Conservation (phyloP, 1,140 invertebrate species). For the Leptinotarsa lineolata region DNA sequence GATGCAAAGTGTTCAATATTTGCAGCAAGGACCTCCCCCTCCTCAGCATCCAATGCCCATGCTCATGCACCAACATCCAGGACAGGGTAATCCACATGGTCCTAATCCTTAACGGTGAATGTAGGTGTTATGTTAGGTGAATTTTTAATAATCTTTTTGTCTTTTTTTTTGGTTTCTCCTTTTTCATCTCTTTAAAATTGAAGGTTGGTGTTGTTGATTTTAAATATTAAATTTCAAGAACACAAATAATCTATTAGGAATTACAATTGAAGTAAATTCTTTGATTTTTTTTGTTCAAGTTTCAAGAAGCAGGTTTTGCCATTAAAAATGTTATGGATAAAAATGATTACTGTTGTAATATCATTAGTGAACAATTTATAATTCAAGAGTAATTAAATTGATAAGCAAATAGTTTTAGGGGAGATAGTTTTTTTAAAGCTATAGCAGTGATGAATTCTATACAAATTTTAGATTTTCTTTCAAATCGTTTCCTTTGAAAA, state of each 20-base stretch:
- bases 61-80: conserved; percentile 38
- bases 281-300: not conserved
- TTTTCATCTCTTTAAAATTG: not conserved
- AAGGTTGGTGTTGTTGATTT: not conserved
- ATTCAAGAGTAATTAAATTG: too few relatives aligned
- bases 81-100: conserved; percentile 39
- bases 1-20: conserved; percentile 60
- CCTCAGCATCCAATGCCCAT: conserved; percentile 55
- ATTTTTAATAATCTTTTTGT: conserved; percentile 18
- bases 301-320: not conserved
- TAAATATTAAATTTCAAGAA: not conserved
- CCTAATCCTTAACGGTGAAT: conserved; percentile 40
- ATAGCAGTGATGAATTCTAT: too few relatives aligned
- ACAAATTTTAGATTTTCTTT: too few relatives aligned
- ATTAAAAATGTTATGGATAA: too few relatives aligned
- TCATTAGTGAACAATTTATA: too few relatives aligned
- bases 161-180: not conserved
- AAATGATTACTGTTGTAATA: too few relatives aligned
- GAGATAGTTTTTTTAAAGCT: too few relatives aligned
- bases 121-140: conserved; percentile 18
- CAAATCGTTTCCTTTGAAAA: too few relatives aligned
- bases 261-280: not conserved
- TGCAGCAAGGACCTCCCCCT: conserved; percentile 59
- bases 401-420: too few relatives aligned
- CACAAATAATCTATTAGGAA: not conserved